Conservation (phyloP, 2,888 invertebrate genomes). For the Cephus runcator region DNA sequence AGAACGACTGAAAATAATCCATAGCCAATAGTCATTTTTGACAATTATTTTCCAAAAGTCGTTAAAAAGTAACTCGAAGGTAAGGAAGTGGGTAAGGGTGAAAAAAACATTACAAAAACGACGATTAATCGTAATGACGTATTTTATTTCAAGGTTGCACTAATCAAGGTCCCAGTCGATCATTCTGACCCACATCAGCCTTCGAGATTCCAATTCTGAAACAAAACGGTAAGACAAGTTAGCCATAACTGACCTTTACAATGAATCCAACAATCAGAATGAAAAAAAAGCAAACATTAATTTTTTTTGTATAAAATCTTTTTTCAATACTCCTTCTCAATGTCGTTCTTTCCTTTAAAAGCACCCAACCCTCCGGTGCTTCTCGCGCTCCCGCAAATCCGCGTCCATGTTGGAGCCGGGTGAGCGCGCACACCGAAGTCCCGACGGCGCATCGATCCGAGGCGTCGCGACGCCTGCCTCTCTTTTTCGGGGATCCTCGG, state of each 20-base stretch:
- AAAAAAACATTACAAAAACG: background rate
- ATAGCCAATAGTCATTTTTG: too few relatives aligned
- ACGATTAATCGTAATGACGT: background rate
- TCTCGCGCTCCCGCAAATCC: slow-evolving; percentile 40
- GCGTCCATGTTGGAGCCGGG: slow-evolving; percentile 51
- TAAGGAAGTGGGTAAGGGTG: background rate
- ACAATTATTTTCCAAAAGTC: too few relatives aligned
- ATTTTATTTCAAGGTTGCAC: background rate
- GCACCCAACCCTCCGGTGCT: background rate
- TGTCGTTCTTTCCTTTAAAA: slow-evolving; percentile 31
- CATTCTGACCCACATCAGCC: background rate
- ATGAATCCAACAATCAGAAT: background rate
- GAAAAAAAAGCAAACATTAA: background rate
- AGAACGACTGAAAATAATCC: too few relatives aligned
- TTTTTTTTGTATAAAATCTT: background rate
- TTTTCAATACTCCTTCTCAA: background rate
- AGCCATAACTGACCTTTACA: background rate
- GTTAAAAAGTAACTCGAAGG: too few relatives aligned
- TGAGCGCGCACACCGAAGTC: slow-evolving; percentile 45
- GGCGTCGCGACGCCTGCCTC: slow-evolving; percentile 50
- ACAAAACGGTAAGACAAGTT: background rate
- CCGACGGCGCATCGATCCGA: slow-evolving; percentile 31
- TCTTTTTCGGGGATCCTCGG: slow-evolving; percentile 47
- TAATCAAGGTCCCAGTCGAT: background rate
- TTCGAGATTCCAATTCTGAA: background rate